A percentile compares a stretch with the other conserved stretches of the same genome.
phyloP scores from a whole-genome alignment of 1,140 invertebrate genomes.

The Halyomorpha halys region DNA sequence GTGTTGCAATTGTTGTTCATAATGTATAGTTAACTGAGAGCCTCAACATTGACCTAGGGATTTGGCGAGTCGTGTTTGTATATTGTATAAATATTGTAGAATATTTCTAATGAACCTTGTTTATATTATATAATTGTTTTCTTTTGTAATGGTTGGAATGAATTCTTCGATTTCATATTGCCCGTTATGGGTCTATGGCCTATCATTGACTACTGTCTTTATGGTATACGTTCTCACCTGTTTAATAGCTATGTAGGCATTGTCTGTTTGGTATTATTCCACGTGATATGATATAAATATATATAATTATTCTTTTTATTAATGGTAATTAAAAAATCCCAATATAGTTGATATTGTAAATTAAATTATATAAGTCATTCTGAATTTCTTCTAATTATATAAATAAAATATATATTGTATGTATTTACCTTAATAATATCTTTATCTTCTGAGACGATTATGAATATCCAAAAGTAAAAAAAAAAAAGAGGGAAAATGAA shows the following conservation, averaged over 20 bases:
- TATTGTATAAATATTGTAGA: constrained; percentile 19
- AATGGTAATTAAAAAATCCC: constrained; percentile 22
- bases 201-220: constrained; percentile 24
- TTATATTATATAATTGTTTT: constrained; percentile 6
- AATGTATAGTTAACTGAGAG: constrained; percentile 6
- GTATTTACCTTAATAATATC: constrained; percentile 29
- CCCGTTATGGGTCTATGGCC: constrained; percentile 17
- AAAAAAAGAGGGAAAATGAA: neutral
- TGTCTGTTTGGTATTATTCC: constrained; percentile 28
- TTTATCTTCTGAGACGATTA: constrained; percentile 26
- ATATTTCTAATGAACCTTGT: constrained; percentile 16
- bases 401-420: constrained; percentile 17
- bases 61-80: constrained; percentile 10
- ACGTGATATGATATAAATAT: constrained; percentile 24
- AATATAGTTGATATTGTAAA: constrained; percentile 24
- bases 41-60: neutral
- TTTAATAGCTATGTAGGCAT: constrained; percentile 28
- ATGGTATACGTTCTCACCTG: constrained; percentile 31
- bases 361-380: constrained; percentile 26
- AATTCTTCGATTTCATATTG: constrained; percentile 17
- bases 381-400: constrained; percentile 26
- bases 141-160: constrained; percentile 16
- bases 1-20: constrained; percentile 11
- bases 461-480: no score
- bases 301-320: constrained; percentile 22